Conservation (phyloP, 2,797 vertebrate genomes). For the Chelmon rostratus region DNA sequence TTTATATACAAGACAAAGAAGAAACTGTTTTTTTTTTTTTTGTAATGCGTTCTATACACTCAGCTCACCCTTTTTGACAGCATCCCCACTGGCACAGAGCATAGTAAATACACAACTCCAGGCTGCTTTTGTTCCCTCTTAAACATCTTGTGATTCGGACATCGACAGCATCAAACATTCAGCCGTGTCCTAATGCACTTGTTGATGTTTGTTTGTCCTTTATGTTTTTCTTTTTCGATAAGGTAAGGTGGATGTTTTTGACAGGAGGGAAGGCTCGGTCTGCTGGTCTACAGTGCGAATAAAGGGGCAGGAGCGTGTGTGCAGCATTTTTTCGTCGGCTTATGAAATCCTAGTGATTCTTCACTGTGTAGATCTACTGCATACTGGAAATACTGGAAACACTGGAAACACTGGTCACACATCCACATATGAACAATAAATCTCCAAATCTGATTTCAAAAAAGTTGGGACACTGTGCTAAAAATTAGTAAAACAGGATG, state of each 20-base stretch:
- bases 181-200: conserved; percentile 82
- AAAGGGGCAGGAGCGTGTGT: conserved; percentile 21
- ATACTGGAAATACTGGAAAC: conserved; percentile 27
- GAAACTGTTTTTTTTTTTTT: conserved; percentile 50
- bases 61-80: conserved; percentile 41
- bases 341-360: conserved; percentile 8
- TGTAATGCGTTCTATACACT: conserved; percentile 67
- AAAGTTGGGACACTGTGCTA: too few species aligned
- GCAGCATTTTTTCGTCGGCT: conserved; percentile 26
- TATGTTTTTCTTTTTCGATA: conserved; percentile 32
- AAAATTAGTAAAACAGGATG: too few species aligned
- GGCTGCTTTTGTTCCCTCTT: conserved; percentile 49
- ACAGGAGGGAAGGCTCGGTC: conserved; percentile 52
- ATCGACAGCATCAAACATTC: conserved; percentile 76
- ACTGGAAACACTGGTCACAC: conserved; percentile 17
- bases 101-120: conserved; percentile 68
- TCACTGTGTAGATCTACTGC: conserved; percentile 32
- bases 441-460: not conserved
- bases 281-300: conserved; percentile 66
- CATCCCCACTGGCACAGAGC: conserved; percentile 63
- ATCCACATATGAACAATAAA: conserved; percentile 24
- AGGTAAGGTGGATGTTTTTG: conserved; percentile 63
- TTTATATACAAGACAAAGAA: conserved; percentile 85
- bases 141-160: conserved; percentile 69
- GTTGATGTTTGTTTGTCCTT: conserved; percentile 64